phyloP scores from a whole-genome alignment of 2,113 vertebrate species.

The Catharus fuscescens region DNA sequence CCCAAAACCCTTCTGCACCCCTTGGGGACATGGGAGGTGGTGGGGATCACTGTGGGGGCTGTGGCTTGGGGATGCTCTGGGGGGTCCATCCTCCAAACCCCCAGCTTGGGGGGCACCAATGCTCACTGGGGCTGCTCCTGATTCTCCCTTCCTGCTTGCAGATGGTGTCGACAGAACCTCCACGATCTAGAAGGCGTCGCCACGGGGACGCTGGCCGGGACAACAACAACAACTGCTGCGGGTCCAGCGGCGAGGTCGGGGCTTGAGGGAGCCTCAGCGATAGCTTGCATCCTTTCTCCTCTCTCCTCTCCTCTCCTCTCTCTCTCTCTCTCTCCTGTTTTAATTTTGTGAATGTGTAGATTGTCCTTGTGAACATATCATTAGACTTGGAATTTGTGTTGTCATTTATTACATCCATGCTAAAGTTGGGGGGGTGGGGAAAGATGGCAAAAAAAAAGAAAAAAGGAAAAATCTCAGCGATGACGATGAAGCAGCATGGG shows the following conservation, averaged over 20 bases:
- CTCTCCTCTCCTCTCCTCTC: not conserved
- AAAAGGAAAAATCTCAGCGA: not conserved
- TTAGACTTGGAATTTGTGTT: constrained; percentile 73
- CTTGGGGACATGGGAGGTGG: not conserved
- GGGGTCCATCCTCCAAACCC: not conserved
- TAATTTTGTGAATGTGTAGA: constrained; percentile 80
- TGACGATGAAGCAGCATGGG: not conserved
- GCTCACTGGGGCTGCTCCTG: not conserved
- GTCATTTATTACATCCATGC: constrained; percentile 73
- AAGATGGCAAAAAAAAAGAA: not conserved
- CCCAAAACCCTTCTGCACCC: not conserved
- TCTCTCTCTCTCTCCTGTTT: constrained; percentile 63
- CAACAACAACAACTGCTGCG: constrained; percentile 71
- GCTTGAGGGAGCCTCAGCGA: constrained; percentile 69
- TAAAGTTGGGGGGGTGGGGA: not conserved
- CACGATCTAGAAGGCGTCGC: constrained; percentile 85
- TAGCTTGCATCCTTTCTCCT: constrained; percentile 71
- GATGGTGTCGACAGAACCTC: constrained; percentile 96
- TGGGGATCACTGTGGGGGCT: accelerated
- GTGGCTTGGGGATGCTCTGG: not conserved
- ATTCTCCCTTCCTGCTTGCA: constrained; percentile 38
- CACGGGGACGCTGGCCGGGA: constrained; percentile 76
- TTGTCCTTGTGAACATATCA: constrained; percentile 77
- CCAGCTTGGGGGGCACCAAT: not conserved
- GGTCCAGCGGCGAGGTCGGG: constrained; percentile 77